These are phyloP conservation scores for Drosophila mayri DNA, from an alignment of 1,140 invertebrate genomes.

Conservation along the genomic window DNA sequence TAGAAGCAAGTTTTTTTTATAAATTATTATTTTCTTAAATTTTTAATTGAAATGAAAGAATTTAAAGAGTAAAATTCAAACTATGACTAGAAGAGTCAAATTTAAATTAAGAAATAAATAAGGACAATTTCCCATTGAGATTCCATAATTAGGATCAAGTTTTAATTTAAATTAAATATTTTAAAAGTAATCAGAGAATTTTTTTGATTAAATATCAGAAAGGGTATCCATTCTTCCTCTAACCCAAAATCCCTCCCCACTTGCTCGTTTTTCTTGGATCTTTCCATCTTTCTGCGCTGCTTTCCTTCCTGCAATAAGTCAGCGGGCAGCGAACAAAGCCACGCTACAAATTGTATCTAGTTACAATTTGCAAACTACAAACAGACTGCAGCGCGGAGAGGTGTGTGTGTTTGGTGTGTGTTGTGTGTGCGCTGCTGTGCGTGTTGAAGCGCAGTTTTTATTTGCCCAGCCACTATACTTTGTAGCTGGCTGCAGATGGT, in stretches of 20 bases:
- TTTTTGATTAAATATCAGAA: no score
- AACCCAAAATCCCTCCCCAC: fast-evolving
- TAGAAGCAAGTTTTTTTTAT: no score
- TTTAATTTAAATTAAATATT: neutral
- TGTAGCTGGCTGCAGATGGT: conserved; percentile 38
- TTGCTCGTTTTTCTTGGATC: conserved; percentile 39
- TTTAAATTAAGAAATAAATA: no score
- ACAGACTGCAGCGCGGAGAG: conserved; percentile 38
- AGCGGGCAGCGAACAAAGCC: conserved; percentile 76
- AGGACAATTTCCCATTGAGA: neutral
- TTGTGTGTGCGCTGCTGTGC: conserved; percentile 42
- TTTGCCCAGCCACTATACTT: conserved; percentile 55
- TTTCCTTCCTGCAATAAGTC: conserved; percentile 81
- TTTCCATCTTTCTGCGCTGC: conserved; percentile 40
- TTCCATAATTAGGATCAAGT: neutral
- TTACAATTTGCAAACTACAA: conserved; percentile 84
- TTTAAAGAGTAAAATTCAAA: no score
- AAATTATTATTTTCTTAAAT: no score
- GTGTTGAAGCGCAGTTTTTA: conserved; percentile 81
- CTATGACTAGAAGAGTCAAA: no score
- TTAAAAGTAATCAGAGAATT: neutral
- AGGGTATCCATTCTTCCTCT: neutral
- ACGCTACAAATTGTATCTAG: conserved; percentile 83
- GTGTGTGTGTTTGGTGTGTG: conserved; percentile 41
- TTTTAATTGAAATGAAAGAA: no score